These are phyloP conservation scores for Scolanthus callimorphus DNA, from an alignment of 92 coral and sea anemone species.

Conservation along the genomic window DNA sequence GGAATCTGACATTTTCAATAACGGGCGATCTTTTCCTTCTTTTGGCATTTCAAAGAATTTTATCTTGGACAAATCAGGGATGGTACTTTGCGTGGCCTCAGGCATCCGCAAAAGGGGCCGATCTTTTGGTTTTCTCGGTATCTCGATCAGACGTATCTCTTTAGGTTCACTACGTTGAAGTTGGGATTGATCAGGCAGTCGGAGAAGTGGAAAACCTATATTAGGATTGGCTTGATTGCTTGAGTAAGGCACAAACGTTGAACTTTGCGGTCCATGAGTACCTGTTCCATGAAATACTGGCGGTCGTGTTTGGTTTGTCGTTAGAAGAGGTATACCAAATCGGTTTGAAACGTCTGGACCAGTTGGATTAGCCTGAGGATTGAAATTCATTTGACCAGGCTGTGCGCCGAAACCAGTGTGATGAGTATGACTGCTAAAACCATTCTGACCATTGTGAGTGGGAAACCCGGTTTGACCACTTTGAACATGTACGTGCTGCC, in stretches of 20 bases:
- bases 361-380: too few species aligned
- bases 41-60: conserved; percentile 41
- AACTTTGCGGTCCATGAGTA: not conserved
- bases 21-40: not conserved
- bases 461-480: too few species aligned
- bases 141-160: conserved; percentile 46
- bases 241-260: conserved; percentile 3
- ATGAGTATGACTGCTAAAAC: too few species aligned
- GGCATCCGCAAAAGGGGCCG: conserved; percentile 45
- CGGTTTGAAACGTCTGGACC: too few species aligned
- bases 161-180: conserved; percentile 41
- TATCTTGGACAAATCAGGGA: conserved; percentile 58
- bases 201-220: conserved; percentile 39
- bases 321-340: not conserved
- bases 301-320: not conserved
- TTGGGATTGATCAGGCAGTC: conserved; percentile 30
- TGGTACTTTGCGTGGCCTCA: conserved; percentile 5
- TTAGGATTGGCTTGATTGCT: not conserved
- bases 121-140: conserved; percentile 26
- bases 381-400: not conserved
- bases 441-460: too few species aligned
- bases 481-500: too few species aligned
- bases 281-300: not conserved
- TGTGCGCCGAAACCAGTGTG: too few species aligned
- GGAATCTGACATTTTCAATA: too few species aligned